Evolutionary conservation across 64 coral and sea anemone species (phyloP).

Genomic region (Montipora foliosa): DNA sequence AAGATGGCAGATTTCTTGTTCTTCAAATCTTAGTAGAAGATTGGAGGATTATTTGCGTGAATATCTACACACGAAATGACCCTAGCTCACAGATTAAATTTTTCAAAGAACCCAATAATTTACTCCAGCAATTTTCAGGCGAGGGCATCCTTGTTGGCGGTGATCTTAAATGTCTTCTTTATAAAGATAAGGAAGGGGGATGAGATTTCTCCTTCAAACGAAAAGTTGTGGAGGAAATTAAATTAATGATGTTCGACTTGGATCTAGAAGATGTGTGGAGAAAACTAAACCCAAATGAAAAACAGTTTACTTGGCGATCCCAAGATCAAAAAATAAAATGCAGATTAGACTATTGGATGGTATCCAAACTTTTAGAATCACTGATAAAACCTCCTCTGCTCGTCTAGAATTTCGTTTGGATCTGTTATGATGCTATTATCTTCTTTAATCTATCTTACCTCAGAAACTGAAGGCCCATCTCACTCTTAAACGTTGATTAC

Average conservation of each 20-base stretch:
- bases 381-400: no score
- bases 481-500: no score
- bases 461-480: no score
- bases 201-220: background rate
- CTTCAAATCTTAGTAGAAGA: background rate
- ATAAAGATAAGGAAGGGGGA: background rate
- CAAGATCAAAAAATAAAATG: background rate
- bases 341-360: background rate
- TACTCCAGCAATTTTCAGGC: no score
- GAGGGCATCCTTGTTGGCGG: background rate
- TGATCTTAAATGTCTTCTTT: background rate
- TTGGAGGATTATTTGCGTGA: background rate
- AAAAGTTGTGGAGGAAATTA: background rate
- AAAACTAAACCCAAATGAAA: background rate
- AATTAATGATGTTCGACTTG: background rate
- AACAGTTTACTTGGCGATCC: background rate
- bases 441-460: no score
- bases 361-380: background rate
- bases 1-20: background rate
- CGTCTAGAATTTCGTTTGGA: no score
- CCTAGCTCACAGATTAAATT: background rate
- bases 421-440: no score
- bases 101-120: background rate
- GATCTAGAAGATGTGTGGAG: background rate
- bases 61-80: background rate